Base-by-base conservation (phyloP, 1,140 invertebrate species). In the Drosophila sucinea region DNA sequence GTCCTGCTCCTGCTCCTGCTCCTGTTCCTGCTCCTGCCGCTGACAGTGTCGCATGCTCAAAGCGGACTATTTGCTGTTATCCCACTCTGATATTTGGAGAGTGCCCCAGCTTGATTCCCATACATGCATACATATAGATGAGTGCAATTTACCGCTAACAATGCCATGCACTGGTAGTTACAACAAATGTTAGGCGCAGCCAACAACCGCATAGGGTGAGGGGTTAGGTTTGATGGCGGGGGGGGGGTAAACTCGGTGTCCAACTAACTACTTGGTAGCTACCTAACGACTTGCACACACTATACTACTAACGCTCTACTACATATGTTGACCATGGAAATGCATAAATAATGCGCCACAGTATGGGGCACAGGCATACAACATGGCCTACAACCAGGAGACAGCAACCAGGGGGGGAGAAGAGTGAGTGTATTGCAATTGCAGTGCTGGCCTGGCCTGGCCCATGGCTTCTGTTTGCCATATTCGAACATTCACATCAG, bases 131-230 rank as follows among this genome's bases (percentile, higher is more conserved):
- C 77, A 77, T 87, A 78, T 89, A 89, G 84, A 89, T 89, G 84
- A 89, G 84, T 89, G 84, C 84, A 89, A 89, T 89, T 89, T 90
- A 89, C 81, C 84, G 84, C 84, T 89, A 89, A 89, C 84, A 89
- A 89, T 89, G 84, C 80, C 84, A 89, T 89, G 80, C 80, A 72
- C 70, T 76, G 85, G 84, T 89, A 89, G 83, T 86, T 86, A 86
- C 83, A 86, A 87, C 83, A 86, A 86, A 86, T 86, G 83, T 86
- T 86, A 86, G 83, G 78, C 84, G 73, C 83, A 89, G 83, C 83
- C 79, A 79, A 89, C 76, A 82, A 85, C 81, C 81, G 75, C 67
- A 82, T 60, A 70, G 56, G 56, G 27, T 60, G 60, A 54, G 57
- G 41, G 33, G 61, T 2, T n/a, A n/a, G 11, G 23, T 30, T 30